Evolutionary conservation across 2,113 vertebrate genomes (phyloP), one percentile per base, ranked within the genome.

Genomic region (Neotoma lepida): DNA sequence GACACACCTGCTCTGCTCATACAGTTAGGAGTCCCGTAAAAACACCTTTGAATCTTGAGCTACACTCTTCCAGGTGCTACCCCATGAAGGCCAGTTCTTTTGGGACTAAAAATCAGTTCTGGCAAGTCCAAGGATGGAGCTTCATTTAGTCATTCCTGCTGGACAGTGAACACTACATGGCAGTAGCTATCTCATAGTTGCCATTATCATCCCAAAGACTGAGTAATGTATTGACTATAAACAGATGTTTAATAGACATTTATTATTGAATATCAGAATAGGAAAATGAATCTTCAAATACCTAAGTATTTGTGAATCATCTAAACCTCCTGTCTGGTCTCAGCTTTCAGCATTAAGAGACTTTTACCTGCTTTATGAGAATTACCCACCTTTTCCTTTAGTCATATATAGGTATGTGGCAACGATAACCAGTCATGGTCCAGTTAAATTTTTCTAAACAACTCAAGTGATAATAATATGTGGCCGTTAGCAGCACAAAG

Each of bases 391-490:
- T 66, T 96, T 49, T 58, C 41, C 28, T 61, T 64, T 63, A 76
- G 78, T 24, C 12, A 66, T 15, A 41, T 26, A 71, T n/a, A 54
- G 76, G 30, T 86, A 39, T 70, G 56, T 93, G 90, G 73, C 8
- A 54, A 91, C 91, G 35, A 88, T 77, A 95, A 63, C 51, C 89
- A 39, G 14, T 1, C 26, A 91, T 54, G 63, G 51, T 86, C 70
- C 86, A 94, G 41, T 78, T 39, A 78, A 95, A 76, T 4, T 56
- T n/a, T 89, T 41, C 39, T 76, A 87, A 91, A 10, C 64, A 76
- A 91, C 28, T 61, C 41, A 82, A 49, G 22, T 84, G 49, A 70
- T 76, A 28, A 95, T 54, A 20, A 76, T 78, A 24, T 74, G 6
- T 46, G 35, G 87, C 4, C 13, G 35, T 58, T 28, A 71, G 64